phyloP scores from a whole-genome alignment of 1,140 invertebrate species.

The Sitophilus oryzae region DNA sequence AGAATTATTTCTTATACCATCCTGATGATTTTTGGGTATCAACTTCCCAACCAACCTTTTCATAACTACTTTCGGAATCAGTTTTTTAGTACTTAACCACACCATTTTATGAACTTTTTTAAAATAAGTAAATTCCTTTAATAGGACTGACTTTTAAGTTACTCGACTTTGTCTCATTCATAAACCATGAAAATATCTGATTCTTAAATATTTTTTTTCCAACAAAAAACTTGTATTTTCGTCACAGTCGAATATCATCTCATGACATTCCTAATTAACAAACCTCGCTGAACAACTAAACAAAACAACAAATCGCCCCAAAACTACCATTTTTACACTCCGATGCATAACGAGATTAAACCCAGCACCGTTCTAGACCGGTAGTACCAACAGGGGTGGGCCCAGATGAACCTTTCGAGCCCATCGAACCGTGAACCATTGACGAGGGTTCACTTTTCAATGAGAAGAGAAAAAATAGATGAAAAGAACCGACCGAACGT shows the following conservation, averaged over 20 bases:
- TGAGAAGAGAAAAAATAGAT: not conserved
- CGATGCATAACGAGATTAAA: not conserved
- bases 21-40: not conserved
- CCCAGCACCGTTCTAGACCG: not conserved
- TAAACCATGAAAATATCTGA: no score
- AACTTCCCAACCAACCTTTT: not conserved
- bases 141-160: no score
- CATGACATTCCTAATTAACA: no score
- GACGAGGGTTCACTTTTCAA: not conserved
- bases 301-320: not conserved
- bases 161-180: no score
- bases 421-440: not conserved
- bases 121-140: no score
- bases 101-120: no score
- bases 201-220: no score
- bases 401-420: not conserved
- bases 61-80: not conserved
- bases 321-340: not conserved
- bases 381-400: not conserved
- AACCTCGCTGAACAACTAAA: not conserved
- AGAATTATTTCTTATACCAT: constrained; percentile 2
- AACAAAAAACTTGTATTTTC: no score
- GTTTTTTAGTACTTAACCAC: no score
- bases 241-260: no score
- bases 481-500: not conserved